Evolutionary conservation across 2,113 vertebrate species (phyloP).

Genomic region (Vulpes ferrilata): DNA sequence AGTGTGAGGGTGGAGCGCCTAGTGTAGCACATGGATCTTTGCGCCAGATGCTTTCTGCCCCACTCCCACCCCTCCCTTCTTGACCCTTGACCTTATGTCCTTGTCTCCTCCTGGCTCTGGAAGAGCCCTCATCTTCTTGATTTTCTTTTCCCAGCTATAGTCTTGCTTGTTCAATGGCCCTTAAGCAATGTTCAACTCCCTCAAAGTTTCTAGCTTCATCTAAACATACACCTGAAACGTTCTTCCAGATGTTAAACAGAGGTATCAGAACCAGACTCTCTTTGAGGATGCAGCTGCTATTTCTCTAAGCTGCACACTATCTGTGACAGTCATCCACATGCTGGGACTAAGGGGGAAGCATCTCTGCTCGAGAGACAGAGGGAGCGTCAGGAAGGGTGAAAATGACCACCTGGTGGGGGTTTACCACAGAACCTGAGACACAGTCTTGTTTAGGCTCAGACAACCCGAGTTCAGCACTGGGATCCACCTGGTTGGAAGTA

Average conservation of each 20-base stretch:
- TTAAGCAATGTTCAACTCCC: not conserved
- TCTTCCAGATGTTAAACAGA: not conserved
- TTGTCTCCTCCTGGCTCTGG: not conserved
- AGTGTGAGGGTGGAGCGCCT: rapidly evolving
- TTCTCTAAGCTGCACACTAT: not conserved
- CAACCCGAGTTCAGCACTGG: not conserved
- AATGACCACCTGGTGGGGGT: not conserved
- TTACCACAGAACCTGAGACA: not conserved
- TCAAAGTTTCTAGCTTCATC: not conserved
- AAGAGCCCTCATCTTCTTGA: not conserved
- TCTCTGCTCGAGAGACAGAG: not conserved
- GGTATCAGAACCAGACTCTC: not conserved
- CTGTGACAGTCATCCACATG: rapidly evolving
- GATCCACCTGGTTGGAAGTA: not conserved
- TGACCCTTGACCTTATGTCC: not conserved
- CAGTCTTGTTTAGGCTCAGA: not conserved
- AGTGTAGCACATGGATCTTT: rapidly evolving
- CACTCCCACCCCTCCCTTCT: not conserved
- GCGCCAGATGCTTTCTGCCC: rapidly evolving
- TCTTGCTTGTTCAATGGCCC: not conserved
- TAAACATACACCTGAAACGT: not conserved
- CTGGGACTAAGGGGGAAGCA: not conserved
- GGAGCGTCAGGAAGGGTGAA: not conserved
- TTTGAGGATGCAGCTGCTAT: not conserved
- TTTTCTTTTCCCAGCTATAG: not conserved